Conservation (phyloP, 1,140 invertebrate species). For the Battus philenor region DNA sequence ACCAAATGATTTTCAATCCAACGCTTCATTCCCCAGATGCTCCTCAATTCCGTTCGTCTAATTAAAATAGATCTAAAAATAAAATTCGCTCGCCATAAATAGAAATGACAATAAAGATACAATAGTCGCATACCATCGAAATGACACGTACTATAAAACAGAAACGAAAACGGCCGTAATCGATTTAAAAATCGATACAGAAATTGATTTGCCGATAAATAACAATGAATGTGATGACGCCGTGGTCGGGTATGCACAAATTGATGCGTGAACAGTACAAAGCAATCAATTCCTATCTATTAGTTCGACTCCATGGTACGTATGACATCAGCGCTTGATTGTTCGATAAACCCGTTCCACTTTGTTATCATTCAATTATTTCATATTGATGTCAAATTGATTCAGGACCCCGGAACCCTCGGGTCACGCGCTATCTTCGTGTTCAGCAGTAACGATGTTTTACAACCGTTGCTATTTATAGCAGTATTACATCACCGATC, state of each 20-base stretch:
- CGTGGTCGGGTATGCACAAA: slow-evolving; percentile 49
- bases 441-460: not conserved
- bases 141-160: slow-evolving; percentile 1
- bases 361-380: slow-evolving; percentile 58
- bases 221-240: slow-evolving; percentile 40
- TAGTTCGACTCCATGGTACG: slow-evolving; percentile 19
- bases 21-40: no score
- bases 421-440: slow-evolving; percentile 8
- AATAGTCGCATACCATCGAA: no score
- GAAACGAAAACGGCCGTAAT: not conserved
- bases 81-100: no score
- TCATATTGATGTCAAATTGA: slow-evolving; percentile 53
- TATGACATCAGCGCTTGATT: slow-evolving; percentile 60
- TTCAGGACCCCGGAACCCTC: slow-evolving; percentile 26
- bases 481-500: no score
- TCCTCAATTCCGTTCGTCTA: no score
- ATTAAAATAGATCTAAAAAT: no score
- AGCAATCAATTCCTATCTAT: slow-evolving; percentile 59
- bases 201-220: slow-evolving; percentile 27
- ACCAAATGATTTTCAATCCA: no score
- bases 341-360: slow-evolving; percentile 43
- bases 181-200: slow-evolving; percentile 7
- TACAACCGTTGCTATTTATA: not conserved
- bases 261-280: slow-evolving; percentile 51
- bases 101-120: no score